phyloP scores from a whole-genome alignment of 92 coral and sea anemone genomes.

The Phymanthus crucifer region DNA sequence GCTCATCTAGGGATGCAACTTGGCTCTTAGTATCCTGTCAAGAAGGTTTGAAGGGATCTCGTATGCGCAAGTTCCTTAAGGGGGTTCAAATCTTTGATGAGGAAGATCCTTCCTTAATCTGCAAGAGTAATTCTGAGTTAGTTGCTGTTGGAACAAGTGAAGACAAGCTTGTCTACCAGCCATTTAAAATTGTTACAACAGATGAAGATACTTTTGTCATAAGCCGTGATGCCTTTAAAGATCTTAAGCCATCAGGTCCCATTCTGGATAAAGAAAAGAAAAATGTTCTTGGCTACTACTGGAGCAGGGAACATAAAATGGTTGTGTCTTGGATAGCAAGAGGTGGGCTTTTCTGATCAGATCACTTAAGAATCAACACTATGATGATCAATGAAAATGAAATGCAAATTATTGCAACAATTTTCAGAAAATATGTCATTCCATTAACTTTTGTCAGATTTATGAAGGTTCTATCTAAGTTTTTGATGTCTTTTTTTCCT shows the following conservation, averaged over 20 bases:
- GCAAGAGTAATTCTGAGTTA: slow-evolving; percentile 35
- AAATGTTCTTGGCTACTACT: slow-evolving; percentile 34
- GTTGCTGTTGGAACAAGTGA: slow-evolving; percentile 32
- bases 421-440: no score
- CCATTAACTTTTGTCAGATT: no score
- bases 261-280: slow-evolving; percentile 43
- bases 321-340: slow-evolving; percentile 39
- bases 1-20: slow-evolving; percentile 30
- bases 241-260: slow-evolving; percentile 44
- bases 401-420: no score
- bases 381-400: no score
- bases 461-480: no score
- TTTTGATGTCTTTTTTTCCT: neutral
- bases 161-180: slow-evolving; percentile 36
- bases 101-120: slow-evolving; percentile 43
- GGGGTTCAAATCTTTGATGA: slow-evolving; percentile 20
- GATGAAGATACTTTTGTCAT: slow-evolving; percentile 43
- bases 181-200: slow-evolving; percentile 30
- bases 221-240: slow-evolving; percentile 35
- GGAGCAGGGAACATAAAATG: slow-evolving; percentile 50
- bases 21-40: slow-evolving; percentile 43
- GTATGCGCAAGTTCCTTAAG: slow-evolving; percentile 43
- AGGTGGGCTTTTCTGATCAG: slow-evolving; percentile 17
- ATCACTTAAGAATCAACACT: neutral
- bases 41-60: slow-evolving; percentile 37